Evolutionary conservation across 2,113 vertebrate genomes (phyloP).

Genomic region (Herpetotheres cachinnans): DNA sequence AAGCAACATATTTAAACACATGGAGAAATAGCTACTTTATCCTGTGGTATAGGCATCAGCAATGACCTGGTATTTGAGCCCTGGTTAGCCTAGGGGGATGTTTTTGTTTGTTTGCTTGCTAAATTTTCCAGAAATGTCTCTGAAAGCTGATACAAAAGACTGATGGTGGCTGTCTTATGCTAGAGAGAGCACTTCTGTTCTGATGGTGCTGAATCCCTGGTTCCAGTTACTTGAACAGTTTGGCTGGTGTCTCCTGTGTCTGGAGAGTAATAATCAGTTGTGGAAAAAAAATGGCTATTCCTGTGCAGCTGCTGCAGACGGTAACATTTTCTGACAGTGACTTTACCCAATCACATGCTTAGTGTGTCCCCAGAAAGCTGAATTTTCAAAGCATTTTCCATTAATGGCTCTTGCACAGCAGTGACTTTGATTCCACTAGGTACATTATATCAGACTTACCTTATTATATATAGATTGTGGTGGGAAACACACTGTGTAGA

Average conservation of each 20-base stretch:
- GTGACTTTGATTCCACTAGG: background rate
- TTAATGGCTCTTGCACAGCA: background rate
- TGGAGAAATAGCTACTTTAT: background rate
- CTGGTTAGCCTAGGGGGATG: background rate
- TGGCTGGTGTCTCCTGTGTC: background rate
- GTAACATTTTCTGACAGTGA: background rate
- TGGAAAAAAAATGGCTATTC: background rate
- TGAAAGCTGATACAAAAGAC: background rate
- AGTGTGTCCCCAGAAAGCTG: background rate
- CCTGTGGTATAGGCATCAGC: background rate
- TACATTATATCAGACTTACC: background rate
- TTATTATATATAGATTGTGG: background rate
- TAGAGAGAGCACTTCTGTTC: background rate
- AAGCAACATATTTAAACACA: background rate
- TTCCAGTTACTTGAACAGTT: background rate
- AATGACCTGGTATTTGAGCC: background rate
- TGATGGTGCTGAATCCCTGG: background rate
- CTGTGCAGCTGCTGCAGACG: background rate
- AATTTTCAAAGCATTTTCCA: background rate
- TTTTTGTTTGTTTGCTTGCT: background rate
- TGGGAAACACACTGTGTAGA: background rate
- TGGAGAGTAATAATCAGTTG: background rate
- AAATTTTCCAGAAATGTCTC: background rate
- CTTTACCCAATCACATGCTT: background rate
- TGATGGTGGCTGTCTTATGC: background rate